These are phyloP conservation scores for Colius striatus DNA, from an alignment of 2,113 vertebrate species.

Conservation along the genomic window DNA sequence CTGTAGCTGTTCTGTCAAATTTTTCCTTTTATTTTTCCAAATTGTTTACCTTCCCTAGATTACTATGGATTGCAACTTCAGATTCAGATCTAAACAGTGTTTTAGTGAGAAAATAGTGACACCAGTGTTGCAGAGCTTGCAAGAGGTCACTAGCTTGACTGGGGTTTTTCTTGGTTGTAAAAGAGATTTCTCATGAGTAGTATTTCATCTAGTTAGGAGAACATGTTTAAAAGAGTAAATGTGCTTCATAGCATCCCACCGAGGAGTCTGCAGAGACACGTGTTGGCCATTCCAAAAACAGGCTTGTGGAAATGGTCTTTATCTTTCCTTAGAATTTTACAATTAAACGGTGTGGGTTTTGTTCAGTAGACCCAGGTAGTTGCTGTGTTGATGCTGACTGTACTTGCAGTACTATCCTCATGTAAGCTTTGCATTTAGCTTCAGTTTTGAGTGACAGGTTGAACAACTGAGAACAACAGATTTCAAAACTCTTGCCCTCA, in stretches of 20 bases:
- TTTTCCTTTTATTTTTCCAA: not conserved
- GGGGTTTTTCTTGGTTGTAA: not conserved
- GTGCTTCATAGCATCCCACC: not conserved
- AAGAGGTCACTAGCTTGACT: not conserved
- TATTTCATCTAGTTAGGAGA: not conserved
- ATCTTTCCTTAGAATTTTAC: not conserved
- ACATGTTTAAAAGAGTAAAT: not conserved
- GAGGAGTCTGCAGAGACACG: not conserved
- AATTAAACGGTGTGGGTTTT: not conserved
- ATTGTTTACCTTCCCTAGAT: not conserved
- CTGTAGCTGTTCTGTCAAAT: not conserved
- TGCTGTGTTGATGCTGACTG: not conserved
- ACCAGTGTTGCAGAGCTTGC: not conserved
- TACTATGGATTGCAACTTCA: not conserved
- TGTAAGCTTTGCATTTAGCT: not conserved
- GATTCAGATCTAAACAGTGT: not conserved
- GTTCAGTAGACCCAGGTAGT: not conserved
- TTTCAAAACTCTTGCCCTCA: not conserved
- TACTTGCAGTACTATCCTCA: not conserved
- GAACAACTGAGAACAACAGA: not conserved
- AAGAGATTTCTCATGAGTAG: not conserved
- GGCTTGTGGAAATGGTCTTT: not conserved
- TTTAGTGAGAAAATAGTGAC: not conserved
- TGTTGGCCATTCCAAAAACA: not conserved
- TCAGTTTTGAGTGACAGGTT: not conserved